Percentiles rank a stretch among this genome's conserved stretches.
phyloP scores from a whole-genome alignment of 2,888 invertebrate genomes.

The Trachelus troglodyta region DNA sequence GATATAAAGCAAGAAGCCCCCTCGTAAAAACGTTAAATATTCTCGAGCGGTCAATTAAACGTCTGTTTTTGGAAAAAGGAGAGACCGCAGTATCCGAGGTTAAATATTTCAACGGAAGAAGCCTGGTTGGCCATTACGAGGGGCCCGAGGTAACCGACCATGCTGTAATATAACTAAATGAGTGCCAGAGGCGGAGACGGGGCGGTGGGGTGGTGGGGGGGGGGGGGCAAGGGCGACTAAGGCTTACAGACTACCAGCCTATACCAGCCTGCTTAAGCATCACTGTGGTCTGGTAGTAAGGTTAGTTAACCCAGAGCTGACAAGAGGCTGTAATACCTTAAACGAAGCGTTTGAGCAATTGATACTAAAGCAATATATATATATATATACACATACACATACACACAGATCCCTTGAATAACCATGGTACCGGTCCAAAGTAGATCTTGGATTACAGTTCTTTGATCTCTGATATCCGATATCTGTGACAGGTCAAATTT shows the following conservation, averaged over 20 bases:
- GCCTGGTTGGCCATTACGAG: neutral
- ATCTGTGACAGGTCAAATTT: too few species aligned
- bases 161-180: constrained; percentile 8
- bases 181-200: neutral
- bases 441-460: too few species aligned
- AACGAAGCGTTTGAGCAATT: too few species aligned
- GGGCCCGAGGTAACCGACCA: constrained; percentile 3
- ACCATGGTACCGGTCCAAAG: too few species aligned
- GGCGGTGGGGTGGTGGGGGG: too few species aligned
- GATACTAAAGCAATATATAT: too few species aligned
- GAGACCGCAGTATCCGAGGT: neutral
- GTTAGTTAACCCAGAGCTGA: neutral
- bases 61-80: neutral
- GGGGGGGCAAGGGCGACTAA: neutral
- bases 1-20: neutral
- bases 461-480: too few species aligned
- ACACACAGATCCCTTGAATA: too few species aligned
- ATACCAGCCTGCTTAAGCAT: neutral
- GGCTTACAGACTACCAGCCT: neutral
- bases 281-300: neutral
- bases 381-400: too few species aligned
- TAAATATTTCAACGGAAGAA: constrained; percentile 4
- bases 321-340: too few species aligned
- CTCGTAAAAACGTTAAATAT: constrained; percentile 2
- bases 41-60: neutral